Conservation (phyloP, 2,888 invertebrate species). For the Drosophila peninsularis region DNA sequence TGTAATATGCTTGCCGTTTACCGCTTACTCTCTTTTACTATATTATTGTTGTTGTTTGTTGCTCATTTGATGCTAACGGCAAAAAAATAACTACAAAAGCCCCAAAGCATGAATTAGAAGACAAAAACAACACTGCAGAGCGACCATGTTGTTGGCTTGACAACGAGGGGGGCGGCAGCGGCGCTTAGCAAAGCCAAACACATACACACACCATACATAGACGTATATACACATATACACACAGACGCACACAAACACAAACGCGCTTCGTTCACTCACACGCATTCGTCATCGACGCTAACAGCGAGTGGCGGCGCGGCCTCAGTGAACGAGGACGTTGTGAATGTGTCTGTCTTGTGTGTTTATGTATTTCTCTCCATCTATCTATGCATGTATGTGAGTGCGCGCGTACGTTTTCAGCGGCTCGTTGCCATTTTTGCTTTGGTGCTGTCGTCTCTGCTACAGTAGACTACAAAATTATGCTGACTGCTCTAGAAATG, state of each 20-base stretch:
- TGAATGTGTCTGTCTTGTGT: constrained; percentile 42
- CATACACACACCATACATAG: constrained; percentile 11
- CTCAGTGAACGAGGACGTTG: constrained; percentile 68
- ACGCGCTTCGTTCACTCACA: constrained; percentile 55
- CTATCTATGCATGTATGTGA: constrained; percentile 9
- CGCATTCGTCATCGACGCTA: constrained; percentile 66
- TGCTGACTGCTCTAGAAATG: constrained; percentile 27
- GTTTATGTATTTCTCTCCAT: constrained; percentile 3
- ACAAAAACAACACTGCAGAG: constrained; percentile 26
- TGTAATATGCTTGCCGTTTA: constrained; percentile 35
- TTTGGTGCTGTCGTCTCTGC: constrained; percentile 35
- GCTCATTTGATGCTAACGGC: constrained; percentile 33
- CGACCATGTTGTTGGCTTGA: constrained; percentile 15
- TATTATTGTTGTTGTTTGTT: constrained; percentile 22
- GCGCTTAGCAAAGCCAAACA: constrained; percentile 32
- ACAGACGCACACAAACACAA: constrained; percentile 28
- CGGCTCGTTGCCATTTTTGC: constrained; percentile 59
- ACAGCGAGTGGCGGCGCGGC: constrained; percentile 60
- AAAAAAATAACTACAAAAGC: constrained; percentile 18
- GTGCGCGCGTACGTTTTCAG: constrained; percentile 54
- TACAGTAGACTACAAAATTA: constrained; percentile 40
- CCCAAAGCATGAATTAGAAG: constrained; percentile 21
- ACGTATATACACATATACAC: constrained; percentile 7
- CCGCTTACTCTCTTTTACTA: constrained; percentile 29
- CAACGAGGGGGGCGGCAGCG: constrained; percentile 16